Percentiles rank a stretch among this genome's conserved stretches.
Evolutionary conservation across 2,888 invertebrate genomes (phyloP).

Genomic region (Sarcophaga rosellei): DNA sequence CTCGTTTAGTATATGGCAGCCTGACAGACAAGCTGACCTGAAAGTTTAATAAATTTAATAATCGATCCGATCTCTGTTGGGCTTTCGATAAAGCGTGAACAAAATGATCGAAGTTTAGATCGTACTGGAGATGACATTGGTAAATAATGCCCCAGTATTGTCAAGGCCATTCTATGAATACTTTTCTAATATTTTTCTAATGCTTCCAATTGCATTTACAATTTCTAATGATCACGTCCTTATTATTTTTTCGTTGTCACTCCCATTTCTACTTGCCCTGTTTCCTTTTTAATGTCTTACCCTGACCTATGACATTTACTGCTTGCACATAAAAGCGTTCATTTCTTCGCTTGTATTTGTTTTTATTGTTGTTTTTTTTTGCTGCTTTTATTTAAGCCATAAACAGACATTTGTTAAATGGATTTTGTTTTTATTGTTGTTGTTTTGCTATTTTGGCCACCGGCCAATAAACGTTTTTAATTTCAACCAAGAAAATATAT

Average conservation of each 20-base stretch:
- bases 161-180: no score
- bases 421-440: not conserved
- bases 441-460: slow-evolving; percentile 30
- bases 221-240: not conserved
- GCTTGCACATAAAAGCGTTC: not conserved
- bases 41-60: no score
- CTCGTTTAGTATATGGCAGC: no score
- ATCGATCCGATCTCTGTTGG: no score
- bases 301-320: slow-evolving; percentile 36
- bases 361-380: not conserved
- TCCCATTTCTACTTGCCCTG: no score
- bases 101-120: no score
- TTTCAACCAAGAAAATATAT: not conserved
- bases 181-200: no score
- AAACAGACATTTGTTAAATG: slow-evolving; percentile 50
- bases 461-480: slow-evolving; percentile 32
- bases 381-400: slow-evolving; percentile 20
- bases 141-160: no score
- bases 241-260: not conserved
- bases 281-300: not conserved
- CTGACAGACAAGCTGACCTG: no score
- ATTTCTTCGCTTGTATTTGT: not conserved
- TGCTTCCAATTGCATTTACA: not conserved
- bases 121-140: no score
- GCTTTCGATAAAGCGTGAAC: no score